Percentiles rank a stretch among this genome's conserved stretches.
These are phyloP conservation scores for Heterocephalus glaber DNA, from an alignment of 2,113 vertebrate genomes.

Conservation along the genomic window DNA sequence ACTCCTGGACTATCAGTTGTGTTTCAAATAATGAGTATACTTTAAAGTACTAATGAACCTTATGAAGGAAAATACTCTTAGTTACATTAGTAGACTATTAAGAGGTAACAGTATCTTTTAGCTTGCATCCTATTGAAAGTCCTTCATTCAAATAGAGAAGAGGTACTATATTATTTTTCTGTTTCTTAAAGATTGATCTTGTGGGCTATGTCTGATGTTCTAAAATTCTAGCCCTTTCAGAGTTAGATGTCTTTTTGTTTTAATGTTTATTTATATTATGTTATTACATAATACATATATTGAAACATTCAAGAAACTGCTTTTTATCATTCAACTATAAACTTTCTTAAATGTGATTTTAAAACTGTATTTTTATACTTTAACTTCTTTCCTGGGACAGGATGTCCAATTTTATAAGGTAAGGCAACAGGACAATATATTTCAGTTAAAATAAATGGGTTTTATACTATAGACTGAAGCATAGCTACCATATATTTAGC, in stretches of 20 bases:
- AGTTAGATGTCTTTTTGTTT: slow-evolving; percentile 50
- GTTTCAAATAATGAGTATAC: background rate
- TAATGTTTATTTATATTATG: background rate
- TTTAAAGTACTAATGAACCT: background rate
- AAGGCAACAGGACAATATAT: background rate
- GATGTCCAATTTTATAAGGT: background rate
- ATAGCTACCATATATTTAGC: background rate
- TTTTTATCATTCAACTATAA: slow-evolving; percentile 7
- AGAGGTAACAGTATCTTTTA: background rate
- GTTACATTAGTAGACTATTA: background rate
- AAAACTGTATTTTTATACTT: slow-evolving; percentile 27
- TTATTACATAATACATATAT: background rate
- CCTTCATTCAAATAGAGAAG: background rate
- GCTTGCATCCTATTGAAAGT: background rate
- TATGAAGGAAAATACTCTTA: background rate
- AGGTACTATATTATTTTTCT: background rate
- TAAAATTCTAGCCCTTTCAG: background rate
- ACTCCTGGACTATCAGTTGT: background rate
- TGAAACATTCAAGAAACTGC: background rate
- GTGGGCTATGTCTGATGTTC: background rate
- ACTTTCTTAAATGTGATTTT: slow-evolving; percentile 55
- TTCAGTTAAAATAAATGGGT: slow-evolving; percentile 13
- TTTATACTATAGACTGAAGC: slow-evolving; percentile 16
- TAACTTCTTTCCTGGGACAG: slow-evolving; percentile 45
- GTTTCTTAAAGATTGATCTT: background rate